Evolutionary conservation across 2,888 invertebrate genomes (phyloP), one percentile per base, ranked within the genome.

Genomic region (Netelia inedita): DNA sequence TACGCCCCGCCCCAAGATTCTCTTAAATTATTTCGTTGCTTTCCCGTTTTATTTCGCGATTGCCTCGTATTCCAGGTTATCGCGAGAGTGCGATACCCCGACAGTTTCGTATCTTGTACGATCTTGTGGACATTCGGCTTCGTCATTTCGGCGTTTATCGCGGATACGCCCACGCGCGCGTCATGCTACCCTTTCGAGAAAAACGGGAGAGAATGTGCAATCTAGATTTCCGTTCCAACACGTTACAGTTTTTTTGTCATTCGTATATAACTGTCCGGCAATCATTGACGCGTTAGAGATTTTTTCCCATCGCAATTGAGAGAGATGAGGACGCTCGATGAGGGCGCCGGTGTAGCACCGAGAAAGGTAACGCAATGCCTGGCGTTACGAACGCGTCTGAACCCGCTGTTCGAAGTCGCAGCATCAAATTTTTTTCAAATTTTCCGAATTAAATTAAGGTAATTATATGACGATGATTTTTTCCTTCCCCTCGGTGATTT

Each of bases 1-100:
- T 89, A 76, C 88, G 92, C 92, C 92, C 92, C 92, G 91, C 92
- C 92, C 92, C 88, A 82, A 79, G 82, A n/a, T 19, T 72, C 19
- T 10, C 11, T 46, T 46, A 28, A 46, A 78, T 75, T 75, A 59
- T 71, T 59, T 59, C 63, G 28, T 73, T 35, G 16, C 41, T 28
- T 66, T 21, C 35, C 1, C 6, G 19, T 71, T 57, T 63, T 2
- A 41, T n/a, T 76, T 11, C 41, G 21, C 59, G 11, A 2, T 19
- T 35, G 9, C 11, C 11, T 35, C 6, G 35, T 5, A 35, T 6
- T 8, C 50, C 55, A 55, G 41, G 41, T 72, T 71, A 11, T 11
- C 19, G 21, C 43, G 57, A 59, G 19, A 14, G n/a, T 41, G 1
- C 28, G 63, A 50, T 61, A 11, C 16, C 10, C 6, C 35, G n/a